Conservation (phyloP, 2,797 vertebrate genomes). For the Enteromius paludinosus region DNA sequence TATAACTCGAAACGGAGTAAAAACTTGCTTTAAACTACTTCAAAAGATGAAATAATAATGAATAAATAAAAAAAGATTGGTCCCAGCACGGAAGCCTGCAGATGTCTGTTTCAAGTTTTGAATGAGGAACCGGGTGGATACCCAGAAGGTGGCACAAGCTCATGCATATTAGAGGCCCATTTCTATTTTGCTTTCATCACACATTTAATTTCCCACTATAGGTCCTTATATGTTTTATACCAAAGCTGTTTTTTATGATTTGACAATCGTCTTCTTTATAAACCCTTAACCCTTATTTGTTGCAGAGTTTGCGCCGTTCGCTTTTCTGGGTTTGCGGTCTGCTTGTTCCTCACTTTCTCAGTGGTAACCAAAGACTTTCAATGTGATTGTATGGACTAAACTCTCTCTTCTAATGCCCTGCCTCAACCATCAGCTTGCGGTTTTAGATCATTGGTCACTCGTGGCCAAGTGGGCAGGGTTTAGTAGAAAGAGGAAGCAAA, state of each 20-base stretch:
- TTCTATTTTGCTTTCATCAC: constrained; percentile 9
- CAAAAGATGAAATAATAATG: constrained; percentile 63
- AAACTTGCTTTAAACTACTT: constrained; percentile 92
- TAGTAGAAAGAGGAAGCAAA: constrained; percentile 66
- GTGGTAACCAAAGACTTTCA: constrained; percentile 96
- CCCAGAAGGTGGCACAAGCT: constrained; percentile 73
- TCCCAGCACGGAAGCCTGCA: constrained; percentile 77
- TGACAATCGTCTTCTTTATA: constrained; percentile 84
- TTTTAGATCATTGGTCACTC: constrained; percentile 8
- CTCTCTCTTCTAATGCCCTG: constrained; percentile 79
- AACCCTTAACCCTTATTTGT: neutral
- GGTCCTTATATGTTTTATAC: constrained; percentile 62
- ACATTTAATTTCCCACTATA: constrained; percentile 21
- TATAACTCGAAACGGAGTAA: constrained; percentile 89
- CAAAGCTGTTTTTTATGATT: constrained; percentile 62
- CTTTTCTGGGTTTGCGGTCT: constrained; percentile 60
- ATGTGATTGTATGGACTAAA: constrained; percentile 96
- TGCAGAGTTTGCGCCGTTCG: constrained; percentile 66
- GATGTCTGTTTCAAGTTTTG: constrained; percentile 68
- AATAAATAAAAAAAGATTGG: constrained; percentile 54
- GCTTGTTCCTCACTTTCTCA: constrained; percentile 74
- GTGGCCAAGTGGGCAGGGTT: neutral
- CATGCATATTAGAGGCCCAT: constrained; percentile 40
- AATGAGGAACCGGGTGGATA: constrained; percentile 75
- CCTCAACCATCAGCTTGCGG: constrained; percentile 55